phyloP scores from a whole-genome alignment of 2,797 vertebrate species.

The Tympanoctomys barrerae region DNA sequence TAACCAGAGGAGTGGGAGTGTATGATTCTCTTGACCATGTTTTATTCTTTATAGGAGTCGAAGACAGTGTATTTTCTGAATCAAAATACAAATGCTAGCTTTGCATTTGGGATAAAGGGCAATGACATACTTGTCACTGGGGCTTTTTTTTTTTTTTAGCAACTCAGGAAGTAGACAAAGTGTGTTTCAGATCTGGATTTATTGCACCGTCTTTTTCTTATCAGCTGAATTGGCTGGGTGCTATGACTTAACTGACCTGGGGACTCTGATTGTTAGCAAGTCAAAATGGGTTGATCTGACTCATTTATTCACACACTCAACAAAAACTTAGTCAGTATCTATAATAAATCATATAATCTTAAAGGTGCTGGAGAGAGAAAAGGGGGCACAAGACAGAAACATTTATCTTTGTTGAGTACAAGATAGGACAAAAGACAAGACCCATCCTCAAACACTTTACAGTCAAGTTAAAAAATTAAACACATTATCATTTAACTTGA shows the following conservation, averaged over 20 bases:
- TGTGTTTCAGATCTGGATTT: background rate
- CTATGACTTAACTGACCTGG: background rate
- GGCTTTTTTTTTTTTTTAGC: background rate
- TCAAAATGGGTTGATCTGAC: slow-evolving; percentile 43
- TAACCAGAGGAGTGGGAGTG: background rate
- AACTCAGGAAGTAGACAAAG: background rate
- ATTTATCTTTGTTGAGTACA: slow-evolving; percentile 32
- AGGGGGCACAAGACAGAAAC: slow-evolving; percentile 38
- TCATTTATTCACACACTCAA: slow-evolving; percentile 41
- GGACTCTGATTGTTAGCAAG: background rate
- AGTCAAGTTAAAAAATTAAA: slow-evolving; percentile 40
- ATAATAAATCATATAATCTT: slow-evolving; percentile 47
- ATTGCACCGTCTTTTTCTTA: background rate
- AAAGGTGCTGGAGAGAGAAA: background rate
- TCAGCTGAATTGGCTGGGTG: background rate
- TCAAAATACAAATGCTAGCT: background rate
- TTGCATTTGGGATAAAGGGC: background rate
- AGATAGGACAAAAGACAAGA: slow-evolving; percentile 26
- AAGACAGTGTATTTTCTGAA: slow-evolving; percentile 10
- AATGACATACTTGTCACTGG: background rate
- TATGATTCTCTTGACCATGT: background rate
- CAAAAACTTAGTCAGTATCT: slow-evolving; percentile 49
- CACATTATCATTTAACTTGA: background rate
- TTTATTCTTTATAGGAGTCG: background rate
- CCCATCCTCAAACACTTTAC: background rate